Evolutionary conservation across 2,113 vertebrate genomes (phyloP).

Genomic region (human (Homo sapiens)): GRCh38 chr6:151307501-151308000

Average conservation of each 20-base stretch:
- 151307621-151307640: not conserved
- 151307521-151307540: accelerated
- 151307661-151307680: not conserved
- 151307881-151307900: too few species aligned
- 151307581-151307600: not conserved
- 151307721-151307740: not conserved
- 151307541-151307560: too few species aligned
- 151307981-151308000: too few species aligned
- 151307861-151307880: too few species aligned
- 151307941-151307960: too few species aligned
- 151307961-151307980: too few species aligned
- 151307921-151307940: too few species aligned
- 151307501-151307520: accelerated
- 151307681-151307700: not conserved
- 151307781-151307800: not conserved
- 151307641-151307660: not conserved
- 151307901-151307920: too few species aligned
- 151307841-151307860: not conserved
- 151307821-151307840: not conserved
- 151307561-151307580: not conserved
- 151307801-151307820: not conserved
- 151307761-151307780: not conserved
- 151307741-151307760: not conserved
- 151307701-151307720: not conserved
- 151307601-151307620: not conserved